Conservation (phyloP, 1,140 invertebrate species). For the Drosophila pseudoobscura region DNA sequence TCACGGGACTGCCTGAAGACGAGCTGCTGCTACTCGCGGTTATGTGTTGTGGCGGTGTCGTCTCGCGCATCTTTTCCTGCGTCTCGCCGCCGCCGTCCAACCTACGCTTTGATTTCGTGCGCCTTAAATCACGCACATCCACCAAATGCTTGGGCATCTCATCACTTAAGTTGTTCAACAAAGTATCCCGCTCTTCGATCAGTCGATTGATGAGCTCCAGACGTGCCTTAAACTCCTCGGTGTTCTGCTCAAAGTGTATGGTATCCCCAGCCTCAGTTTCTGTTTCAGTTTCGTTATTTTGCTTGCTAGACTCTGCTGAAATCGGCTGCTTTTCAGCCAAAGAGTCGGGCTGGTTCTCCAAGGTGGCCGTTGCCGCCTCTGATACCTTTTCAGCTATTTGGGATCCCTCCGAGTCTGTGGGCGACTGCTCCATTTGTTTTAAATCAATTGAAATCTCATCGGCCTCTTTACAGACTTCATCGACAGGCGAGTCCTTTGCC, state of each 20-base stretch:
- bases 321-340: background rate
- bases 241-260: slow-evolving; percentile 53
- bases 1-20: slow-evolving; percentile 47
- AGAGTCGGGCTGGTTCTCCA: background rate
- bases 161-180: slow-evolving; percentile 40
- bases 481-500: slow-evolving; percentile 1
- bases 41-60: slow-evolving; percentile 13
- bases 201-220: slow-evolving; percentile 44
- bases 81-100: slow-evolving; percentile 24
- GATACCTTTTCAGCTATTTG: too few species aligned
- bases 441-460: background rate
- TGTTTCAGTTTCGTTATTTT: background rate
- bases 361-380: background rate
- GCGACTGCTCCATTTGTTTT: too few species aligned
- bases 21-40: slow-evolving; percentile 47
- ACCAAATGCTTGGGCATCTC: slow-evolving; percentile 9
- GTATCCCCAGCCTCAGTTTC: slow-evolving; percentile 1
- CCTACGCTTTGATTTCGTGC: slow-evolving; percentile 41
- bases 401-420: too few species aligned
- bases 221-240: slow-evolving; percentile 47
- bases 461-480: background rate
- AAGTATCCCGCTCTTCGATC: slow-evolving; percentile 37
- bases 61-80: slow-evolving; percentile 11
- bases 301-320: background rate
- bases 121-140: slow-evolving; percentile 17